These are phyloP conservation scores for Oryzias javanicus DNA, from an alignment of 2,113 vertebrate genomes.

Conservation along the genomic window DNA sequence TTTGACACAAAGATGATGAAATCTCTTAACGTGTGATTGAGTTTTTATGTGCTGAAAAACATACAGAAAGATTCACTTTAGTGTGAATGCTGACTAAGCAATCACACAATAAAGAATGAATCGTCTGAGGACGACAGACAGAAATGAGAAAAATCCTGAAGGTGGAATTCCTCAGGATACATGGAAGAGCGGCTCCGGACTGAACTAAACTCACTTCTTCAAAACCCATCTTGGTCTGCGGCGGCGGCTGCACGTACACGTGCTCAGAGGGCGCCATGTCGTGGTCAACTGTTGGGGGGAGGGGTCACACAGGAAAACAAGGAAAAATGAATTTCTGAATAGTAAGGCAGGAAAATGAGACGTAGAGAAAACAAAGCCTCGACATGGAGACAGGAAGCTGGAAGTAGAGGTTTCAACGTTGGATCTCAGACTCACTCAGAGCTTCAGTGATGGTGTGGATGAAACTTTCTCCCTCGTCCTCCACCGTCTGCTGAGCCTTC, in stretches of 20 bases:
- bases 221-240: constrained; percentile 88
- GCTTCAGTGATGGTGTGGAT: constrained; percentile 90
- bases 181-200: constrained; percentile 12
- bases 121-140: background rate
- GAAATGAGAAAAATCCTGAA: constrained; percentile 14
- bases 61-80: too few species aligned
- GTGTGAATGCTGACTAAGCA: too few species aligned
- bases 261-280: constrained; percentile 84
- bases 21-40: too few species aligned
- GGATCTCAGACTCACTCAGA: too few species aligned
- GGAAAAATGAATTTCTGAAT: too few species aligned
- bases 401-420: too few species aligned
- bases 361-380: background rate
- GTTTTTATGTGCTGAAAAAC: too few species aligned
- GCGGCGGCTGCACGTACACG: constrained; percentile 72
- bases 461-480: constrained; percentile 90
- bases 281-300: constrained; percentile 83
- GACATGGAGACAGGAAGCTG: too few species aligned
- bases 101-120: background rate
- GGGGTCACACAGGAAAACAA: background rate
- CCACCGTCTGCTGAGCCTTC: constrained; percentile 85
- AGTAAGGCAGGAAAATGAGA: background rate
- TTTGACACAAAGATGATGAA: too few species aligned
- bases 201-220: constrained; percentile 82
- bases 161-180: constrained; percentile 1